Conservation (phyloP, 2,113 vertebrate species). For the Xiphias gladius region DNA sequence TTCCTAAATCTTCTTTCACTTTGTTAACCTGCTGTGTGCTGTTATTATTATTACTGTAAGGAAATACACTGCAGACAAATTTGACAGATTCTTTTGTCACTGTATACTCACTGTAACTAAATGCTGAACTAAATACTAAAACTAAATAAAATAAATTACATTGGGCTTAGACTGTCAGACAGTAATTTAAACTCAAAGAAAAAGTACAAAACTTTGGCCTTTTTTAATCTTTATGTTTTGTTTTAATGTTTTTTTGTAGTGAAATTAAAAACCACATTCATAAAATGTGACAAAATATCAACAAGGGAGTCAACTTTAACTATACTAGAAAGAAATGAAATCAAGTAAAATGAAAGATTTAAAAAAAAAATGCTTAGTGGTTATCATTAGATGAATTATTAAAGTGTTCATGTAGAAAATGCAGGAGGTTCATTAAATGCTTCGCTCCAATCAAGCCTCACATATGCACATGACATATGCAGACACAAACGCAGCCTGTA, state of each 20-base stretch:
- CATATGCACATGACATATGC: background rate
- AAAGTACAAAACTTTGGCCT: too few species aligned
- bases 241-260: background rate
- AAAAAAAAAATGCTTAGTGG: too few species aligned
- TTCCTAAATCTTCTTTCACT: background rate
- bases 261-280: background rate
- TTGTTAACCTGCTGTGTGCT: too few species aligned
- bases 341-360: background rate
- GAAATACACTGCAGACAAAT: too few species aligned
- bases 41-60: too few species aligned
- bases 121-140: background rate
- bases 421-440: background rate
- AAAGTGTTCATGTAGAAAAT: background rate
- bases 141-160: background rate
- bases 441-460: background rate
- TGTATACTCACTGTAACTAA: background rate
- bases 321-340: background rate
- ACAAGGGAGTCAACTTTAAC: background rate
- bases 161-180: background rate
- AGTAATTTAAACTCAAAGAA: too few species aligned
- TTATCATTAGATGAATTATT: too few species aligned
- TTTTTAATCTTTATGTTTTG: background rate
- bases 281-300: background rate
- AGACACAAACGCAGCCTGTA: background rate
- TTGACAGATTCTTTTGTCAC: too few species aligned